phyloP scores from a whole-genome alignment of 2,113 vertebrate species.

The Paralichthys olivaceus region DNA sequence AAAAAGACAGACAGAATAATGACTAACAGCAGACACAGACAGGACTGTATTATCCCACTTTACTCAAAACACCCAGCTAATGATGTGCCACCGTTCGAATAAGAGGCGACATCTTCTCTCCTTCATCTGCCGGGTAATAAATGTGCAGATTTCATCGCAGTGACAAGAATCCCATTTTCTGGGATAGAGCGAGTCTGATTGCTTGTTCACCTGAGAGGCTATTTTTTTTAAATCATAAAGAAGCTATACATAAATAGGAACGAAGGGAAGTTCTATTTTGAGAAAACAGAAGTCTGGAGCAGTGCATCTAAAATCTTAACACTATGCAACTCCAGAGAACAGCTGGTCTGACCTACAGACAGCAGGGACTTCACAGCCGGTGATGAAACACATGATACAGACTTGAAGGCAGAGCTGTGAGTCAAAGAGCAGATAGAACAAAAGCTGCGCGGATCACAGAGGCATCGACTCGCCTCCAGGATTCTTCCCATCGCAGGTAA shows the following conservation, averaged over 20 bases:
- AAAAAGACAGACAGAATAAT: background rate
- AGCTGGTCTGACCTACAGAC: background rate
- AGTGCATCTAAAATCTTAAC: too few relatives aligned
- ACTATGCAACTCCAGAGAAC: background rate
- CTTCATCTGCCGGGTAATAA: constrained; percentile 4
- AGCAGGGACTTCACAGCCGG: background rate
- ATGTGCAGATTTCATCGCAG: constrained; percentile 12
- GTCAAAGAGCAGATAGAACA: background rate
- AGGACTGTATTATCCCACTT: background rate
- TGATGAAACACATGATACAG: background rate
- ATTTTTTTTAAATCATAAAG: background rate
- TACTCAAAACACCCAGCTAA: constrained; percentile 12
- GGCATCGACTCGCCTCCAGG: background rate
- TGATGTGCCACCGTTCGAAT: constrained; percentile 3
- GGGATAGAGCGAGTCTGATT: background rate
- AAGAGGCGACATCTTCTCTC: background rate
- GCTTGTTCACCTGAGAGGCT: background rate
- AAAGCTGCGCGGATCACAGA: constrained; percentile 5
- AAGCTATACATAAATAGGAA: background rate
- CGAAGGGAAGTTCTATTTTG: background rate
- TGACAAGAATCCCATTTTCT: background rate
- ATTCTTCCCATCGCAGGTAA: background rate
- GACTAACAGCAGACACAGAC: constrained; percentile 3
- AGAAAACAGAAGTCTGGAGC: background rate
- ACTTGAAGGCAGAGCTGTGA: background rate